phyloP scores from a whole-genome alignment of 2,113 vertebrate genomes.

The Deroptyus accipitrinus region DNA sequence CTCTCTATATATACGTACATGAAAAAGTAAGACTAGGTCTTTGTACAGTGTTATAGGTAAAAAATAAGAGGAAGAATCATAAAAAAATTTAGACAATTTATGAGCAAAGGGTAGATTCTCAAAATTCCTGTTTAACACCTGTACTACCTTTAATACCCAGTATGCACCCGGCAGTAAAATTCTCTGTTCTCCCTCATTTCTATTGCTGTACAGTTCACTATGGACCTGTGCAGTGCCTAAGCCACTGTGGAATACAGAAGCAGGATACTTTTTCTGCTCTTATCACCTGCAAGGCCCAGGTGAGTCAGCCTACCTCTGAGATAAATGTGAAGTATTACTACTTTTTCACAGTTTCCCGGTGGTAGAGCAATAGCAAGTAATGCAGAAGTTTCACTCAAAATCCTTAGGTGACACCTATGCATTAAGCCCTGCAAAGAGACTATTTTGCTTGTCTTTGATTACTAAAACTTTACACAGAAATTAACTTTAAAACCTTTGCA shows the following conservation, averaged over 20 bases:
- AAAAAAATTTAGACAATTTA: not conserved
- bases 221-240: not conserved
- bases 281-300: not conserved
- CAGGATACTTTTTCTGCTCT: not conserved
- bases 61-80: not conserved
- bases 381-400: not conserved
- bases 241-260: not conserved
- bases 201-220: not conserved
- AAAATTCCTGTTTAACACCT: not conserved
- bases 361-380: not conserved
- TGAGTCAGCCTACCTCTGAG: not conserved
- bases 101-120: not conserved
- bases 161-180: accelerated
- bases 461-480: not conserved
- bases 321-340: not conserved
- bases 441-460: not conserved
- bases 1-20: not conserved
- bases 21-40: not conserved
- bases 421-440: not conserved
- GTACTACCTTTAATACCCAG: not conserved
- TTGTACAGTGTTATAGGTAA: not conserved
- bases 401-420: not conserved
- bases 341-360: not conserved
- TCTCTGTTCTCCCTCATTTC: not conserved
- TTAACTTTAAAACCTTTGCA: not conserved